phyloP scores from a whole-genome alignment of 2,888 invertebrate species.

The Rhogogaster chlorosoma region DNA sequence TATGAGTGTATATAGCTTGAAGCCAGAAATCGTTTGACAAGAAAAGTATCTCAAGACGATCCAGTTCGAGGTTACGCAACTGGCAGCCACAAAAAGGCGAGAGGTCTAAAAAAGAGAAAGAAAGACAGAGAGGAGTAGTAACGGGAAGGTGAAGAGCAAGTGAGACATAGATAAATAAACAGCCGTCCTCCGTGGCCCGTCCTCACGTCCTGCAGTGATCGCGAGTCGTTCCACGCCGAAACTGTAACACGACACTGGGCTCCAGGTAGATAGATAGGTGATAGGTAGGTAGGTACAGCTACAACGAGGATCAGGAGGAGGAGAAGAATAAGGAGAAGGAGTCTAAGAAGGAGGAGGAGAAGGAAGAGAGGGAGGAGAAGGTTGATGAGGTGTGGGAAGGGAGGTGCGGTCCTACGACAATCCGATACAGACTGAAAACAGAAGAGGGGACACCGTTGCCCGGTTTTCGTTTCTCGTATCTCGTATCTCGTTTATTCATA shows the following conservation, averaged over 20 bases:
- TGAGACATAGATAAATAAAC: constrained; percentile 20
- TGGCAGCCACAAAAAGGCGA: constrained; percentile 32
- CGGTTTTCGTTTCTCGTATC: neutral
- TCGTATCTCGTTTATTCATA: neutral
- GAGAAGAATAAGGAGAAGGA: constrained; percentile 54
- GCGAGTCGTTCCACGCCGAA: constrained; percentile 46
- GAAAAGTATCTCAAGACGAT: constrained; percentile 46
- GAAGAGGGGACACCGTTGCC: constrained; percentile 33
- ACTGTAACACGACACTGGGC: constrained; percentile 52
- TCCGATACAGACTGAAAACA: constrained; percentile 58
- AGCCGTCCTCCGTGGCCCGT: constrained; percentile 44
- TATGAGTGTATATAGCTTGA: neutral
- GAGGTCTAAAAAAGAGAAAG: constrained; percentile 15
- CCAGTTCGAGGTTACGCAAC: constrained; percentile 48
- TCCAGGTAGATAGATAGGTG: constrained; percentile 66
- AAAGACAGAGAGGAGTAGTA: constrained; percentile 21
- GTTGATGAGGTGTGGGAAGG: constrained; percentile 43
- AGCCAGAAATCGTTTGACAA: constrained; percentile 36
- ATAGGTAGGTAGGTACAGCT: constrained; percentile 57
- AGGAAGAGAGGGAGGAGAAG: constrained; percentile 36
- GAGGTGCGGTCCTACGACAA: constrained; percentile 55
- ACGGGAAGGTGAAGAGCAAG: neutral
- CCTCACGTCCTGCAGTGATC: constrained; percentile 38
- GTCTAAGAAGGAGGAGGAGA: constrained; percentile 12
- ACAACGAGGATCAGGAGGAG: constrained; percentile 52